Evolutionary conservation across 2,113 vertebrate species (phyloP).

Genomic region (Sorex fumeus): DNA sequence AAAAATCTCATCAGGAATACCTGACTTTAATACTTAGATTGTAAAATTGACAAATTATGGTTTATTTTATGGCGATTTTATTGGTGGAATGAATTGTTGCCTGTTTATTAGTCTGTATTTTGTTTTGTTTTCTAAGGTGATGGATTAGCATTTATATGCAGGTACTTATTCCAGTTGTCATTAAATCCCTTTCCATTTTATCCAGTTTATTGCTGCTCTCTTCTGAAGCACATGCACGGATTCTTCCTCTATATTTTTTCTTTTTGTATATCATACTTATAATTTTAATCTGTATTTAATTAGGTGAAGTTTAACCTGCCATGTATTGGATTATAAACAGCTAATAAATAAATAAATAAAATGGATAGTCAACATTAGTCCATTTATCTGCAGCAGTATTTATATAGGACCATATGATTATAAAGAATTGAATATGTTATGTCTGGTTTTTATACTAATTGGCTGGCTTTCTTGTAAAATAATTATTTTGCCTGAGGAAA

Average conservation of each 20-base stretch:
- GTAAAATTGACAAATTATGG: constrained; percentile 25
- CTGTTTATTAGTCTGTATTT: background rate
- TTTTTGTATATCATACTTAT: background rate
- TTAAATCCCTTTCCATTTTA: background rate
- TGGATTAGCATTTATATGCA: background rate
- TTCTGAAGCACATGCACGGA: background rate
- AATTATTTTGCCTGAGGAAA: background rate
- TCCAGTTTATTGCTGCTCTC: background rate
- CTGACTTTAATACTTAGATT: background rate
- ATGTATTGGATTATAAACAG: background rate
- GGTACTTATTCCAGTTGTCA: background rate
- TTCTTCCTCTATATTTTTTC: background rate
- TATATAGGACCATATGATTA: background rate
- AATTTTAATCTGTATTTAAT: background rate
- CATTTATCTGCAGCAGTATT: background rate
- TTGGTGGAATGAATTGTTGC: background rate
- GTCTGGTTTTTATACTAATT: background rate
- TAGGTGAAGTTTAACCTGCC: background rate
- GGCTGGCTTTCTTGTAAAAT: background rate
- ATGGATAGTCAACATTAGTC: background rate
- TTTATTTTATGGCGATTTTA: constrained; percentile 11
- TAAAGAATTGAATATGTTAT: background rate
- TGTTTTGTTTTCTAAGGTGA: constrained; percentile 52
- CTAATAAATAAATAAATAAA: too few species aligned
- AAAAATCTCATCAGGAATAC: constrained; percentile 28